phyloP scores from a whole-genome alignment of 2,797 vertebrate species.

The Danio kyathit region DNA sequence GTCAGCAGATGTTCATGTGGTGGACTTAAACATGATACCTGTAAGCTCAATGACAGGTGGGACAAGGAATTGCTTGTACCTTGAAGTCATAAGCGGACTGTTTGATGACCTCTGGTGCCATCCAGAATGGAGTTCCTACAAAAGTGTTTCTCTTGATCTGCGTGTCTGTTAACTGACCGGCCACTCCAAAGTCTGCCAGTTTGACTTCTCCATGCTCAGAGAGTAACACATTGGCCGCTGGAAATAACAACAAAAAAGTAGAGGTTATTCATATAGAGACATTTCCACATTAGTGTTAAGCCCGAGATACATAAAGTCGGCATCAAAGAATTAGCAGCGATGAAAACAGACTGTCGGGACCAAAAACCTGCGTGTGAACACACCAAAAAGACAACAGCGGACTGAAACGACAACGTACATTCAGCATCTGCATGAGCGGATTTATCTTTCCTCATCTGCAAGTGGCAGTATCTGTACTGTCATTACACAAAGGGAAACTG shows the following conservation, averaged over 20 bases:
- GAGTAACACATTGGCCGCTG: slow-evolving; percentile 87
- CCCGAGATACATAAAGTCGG: no score
- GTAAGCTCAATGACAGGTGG: not conserved
- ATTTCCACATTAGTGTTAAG: not conserved
- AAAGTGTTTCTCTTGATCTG: slow-evolving; percentile 92
- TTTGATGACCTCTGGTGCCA: slow-evolving; percentile 91
- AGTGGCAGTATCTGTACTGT: no score
- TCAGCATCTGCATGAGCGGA: no score
- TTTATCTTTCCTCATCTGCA: no score
- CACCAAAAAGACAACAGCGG: no score
- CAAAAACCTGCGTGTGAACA: no score
- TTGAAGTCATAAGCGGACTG: slow-evolving; percentile 91
- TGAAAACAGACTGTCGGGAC: no score
- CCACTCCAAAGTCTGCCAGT: slow-evolving; percentile 89
- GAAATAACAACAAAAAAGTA: not conserved
- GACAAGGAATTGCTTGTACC: slow-evolving; percentile 70
- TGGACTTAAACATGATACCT: slow-evolving; percentile 47
- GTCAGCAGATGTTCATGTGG: slow-evolving; percentile 48
- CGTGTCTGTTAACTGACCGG: slow-evolving; percentile 88
- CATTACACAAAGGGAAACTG: no score
- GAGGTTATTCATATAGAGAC: not conserved
- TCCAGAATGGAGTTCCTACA: slow-evolving; percentile 90
- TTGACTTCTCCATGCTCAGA: slow-evolving; percentile 90
- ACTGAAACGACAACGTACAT: no score
- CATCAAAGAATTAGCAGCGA: no score